These are phyloP conservation scores for Toxotes lorentzi DNA, from an alignment of 2,797 vertebrate genomes.

Conservation along the genomic window DNA sequence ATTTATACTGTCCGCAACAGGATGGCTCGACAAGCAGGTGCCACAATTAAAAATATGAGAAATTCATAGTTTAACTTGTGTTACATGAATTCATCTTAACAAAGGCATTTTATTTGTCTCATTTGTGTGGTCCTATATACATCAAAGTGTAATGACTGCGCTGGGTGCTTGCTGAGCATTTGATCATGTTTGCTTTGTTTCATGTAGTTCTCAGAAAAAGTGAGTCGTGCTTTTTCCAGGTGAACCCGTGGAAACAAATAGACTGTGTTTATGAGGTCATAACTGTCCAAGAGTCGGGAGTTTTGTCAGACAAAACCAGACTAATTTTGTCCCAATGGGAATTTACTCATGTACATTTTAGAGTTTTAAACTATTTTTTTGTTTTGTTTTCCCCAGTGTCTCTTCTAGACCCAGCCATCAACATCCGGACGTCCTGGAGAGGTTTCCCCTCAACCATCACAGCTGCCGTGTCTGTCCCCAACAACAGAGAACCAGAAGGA, in stretches of 20 bases:
- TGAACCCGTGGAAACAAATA: conserved; percentile 6
- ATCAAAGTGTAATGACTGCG: background rate
- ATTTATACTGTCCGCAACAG: conserved; percentile 71
- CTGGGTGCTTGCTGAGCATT: conserved; percentile 6
- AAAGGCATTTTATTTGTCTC: too few species aligned
- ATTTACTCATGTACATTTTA: background rate
- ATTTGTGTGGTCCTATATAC: background rate
- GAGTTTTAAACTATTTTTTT: too few species aligned
- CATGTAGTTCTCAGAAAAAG: conserved; percentile 25
- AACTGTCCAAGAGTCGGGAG: background rate
- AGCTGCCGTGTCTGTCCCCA: conserved; percentile 90
- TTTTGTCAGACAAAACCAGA: background rate
- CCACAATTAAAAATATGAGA: background rate
- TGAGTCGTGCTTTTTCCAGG: conserved; percentile 40
- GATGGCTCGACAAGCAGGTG: conserved; percentile 77
- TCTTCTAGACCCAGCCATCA: conserved; percentile 82
- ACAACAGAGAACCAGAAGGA: conserved; percentile 83
- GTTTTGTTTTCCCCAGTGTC: conserved; percentile 61
- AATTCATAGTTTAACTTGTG: background rate
- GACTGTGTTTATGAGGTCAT: background rate
- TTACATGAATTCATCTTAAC: background rate
- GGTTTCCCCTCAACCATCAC: conserved; percentile 84
- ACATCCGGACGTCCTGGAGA: conserved; percentile 75
- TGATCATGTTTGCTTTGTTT: conserved; percentile 16
- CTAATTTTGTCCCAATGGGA: background rate